Evolutionary conservation across 2,113 vertebrate species (phyloP).

Genomic region (Engraulis encrasicolus): DNA sequence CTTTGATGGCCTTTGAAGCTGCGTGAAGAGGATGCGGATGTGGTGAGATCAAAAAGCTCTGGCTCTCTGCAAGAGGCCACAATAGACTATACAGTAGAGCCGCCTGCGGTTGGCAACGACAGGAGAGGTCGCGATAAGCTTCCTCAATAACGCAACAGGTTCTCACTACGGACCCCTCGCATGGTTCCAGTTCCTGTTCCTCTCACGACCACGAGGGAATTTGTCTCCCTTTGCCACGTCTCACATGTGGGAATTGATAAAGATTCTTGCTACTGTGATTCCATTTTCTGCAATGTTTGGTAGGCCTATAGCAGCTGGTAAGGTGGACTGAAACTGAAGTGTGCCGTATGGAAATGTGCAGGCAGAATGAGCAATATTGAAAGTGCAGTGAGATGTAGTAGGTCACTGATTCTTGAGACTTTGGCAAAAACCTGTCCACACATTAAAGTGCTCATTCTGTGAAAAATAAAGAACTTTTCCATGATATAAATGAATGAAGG

Average conservation of each 20-base stretch:
- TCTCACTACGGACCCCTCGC: not conserved
- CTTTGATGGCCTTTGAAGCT: slow-evolving; percentile 83
- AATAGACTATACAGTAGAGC: too few species aligned
- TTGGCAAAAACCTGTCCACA: too few species aligned
- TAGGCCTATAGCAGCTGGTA: too few species aligned
- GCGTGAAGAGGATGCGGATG: slow-evolving; percentile 83
- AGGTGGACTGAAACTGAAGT: too few species aligned
- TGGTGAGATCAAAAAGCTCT: slow-evolving; percentile 80
- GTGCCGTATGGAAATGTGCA: too few species aligned
- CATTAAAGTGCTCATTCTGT: not conserved
- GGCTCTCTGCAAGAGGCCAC: slow-evolving; percentile 68
- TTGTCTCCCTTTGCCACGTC: not conserved
- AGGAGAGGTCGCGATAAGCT: slow-evolving; percentile 75
- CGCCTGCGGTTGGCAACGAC: slow-evolving; percentile 73
- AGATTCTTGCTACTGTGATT: too few species aligned
- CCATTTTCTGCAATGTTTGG: too few species aligned
- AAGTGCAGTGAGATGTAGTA: too few species aligned
- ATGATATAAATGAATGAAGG: not conserved
- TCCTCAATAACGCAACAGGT: slow-evolving; percentile 85
- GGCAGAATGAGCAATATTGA: too few species aligned
- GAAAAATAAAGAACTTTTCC: not conserved
- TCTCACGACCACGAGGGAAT: slow-evolving; percentile 15
- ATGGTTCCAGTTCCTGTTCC: not conserved
- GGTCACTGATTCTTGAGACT: slow-evolving; percentile 5
- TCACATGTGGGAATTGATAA: too few species aligned